A percentile compares a stretch with the other conserved stretches of the same genome.
Evolutionary conservation across 2,888 invertebrate species (phyloP).

Genomic region (Zaprionus lineosus): DNA sequence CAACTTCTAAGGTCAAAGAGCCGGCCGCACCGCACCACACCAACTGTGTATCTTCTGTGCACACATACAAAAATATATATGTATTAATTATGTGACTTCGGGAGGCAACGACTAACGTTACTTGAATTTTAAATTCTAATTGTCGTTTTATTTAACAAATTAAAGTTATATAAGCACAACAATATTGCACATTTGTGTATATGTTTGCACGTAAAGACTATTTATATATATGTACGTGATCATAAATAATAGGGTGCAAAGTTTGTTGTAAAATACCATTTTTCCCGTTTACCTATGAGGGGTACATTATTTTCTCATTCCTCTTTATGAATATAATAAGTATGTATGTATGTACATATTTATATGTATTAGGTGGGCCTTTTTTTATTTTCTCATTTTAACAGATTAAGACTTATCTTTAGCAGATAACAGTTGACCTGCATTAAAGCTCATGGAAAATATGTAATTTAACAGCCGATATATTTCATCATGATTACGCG

Average conservation of each 20-base stretch:
- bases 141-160: conserved; percentile 54
- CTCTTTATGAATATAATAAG: too few species aligned
- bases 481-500: conserved; percentile 3
- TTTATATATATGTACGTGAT: not conserved
- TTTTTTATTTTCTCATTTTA: too few species aligned
- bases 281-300: too few species aligned
- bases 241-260: too few species aligned
- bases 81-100: not conserved
- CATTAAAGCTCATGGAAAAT: not conserved
- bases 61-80: not conserved
- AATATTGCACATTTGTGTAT: conserved; percentile 9
- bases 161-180: conserved; percentile 60
- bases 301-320: too few species aligned
- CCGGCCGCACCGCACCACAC: conserved; percentile 47
- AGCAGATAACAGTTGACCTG: not conserved
- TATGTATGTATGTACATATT: not conserved
- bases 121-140: conserved; percentile 42
- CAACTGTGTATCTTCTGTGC: not conserved
- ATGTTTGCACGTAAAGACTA: conserved; percentile 2
- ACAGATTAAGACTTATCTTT: not conserved
- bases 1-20: conserved; percentile 53
- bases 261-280: too few species aligned
- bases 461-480: not conserved
- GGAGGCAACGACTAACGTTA: conserved; percentile 1
- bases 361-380: too few species aligned